Evolutionary conservation across 2,113 vertebrate species (phyloP), one percentile per base, ranked within the genome.

Genomic region (Oxyruncus cristatus): DNA sequence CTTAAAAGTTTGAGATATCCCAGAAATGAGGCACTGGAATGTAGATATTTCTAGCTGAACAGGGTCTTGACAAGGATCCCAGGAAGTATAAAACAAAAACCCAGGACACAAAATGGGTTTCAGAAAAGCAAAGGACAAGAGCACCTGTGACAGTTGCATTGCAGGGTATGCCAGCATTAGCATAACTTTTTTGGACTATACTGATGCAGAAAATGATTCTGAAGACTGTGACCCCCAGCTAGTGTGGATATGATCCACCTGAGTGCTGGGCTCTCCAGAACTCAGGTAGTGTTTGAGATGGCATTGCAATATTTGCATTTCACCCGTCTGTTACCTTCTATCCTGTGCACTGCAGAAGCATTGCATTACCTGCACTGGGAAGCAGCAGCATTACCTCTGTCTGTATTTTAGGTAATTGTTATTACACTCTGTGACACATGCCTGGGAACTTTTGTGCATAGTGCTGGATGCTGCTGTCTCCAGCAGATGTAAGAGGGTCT

Each of bases 91-190:
- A 75, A 17, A 75, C 2, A 66, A 74, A 88, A 92, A 63, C 5
- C 11, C 19, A 37, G 42, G 35, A n/a, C 79, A 20, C 6, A 78
- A 85, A 86, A 49, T 21, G 19, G 9, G 3, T 28, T 92, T 79
- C 32, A 92, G 56, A 71, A 75, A 41, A 50, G 44, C 62, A 68
- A 52, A 71, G n/a, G 23, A 28, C 37, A 89, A 67, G 71, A 12
- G 9, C 41, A 55, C 3, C 8, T 76, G 32, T 47, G 80, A 17
- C 41, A 47, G 72, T 39, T 55, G 8, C 14, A 63, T 53, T 50
- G 71, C 27, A 32, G 0, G 1, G 16, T 15, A 11, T 0, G 0
- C 14, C 47, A 84, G 67, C 35, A 65, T 5, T 2, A 5, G 55
- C 0, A 0, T 24, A 30, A 27, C 30, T 67, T 21, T 4, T 68